Conservation (phyloP, 2,888 invertebrate species). For the Eupithecia subfuscata region DNA sequence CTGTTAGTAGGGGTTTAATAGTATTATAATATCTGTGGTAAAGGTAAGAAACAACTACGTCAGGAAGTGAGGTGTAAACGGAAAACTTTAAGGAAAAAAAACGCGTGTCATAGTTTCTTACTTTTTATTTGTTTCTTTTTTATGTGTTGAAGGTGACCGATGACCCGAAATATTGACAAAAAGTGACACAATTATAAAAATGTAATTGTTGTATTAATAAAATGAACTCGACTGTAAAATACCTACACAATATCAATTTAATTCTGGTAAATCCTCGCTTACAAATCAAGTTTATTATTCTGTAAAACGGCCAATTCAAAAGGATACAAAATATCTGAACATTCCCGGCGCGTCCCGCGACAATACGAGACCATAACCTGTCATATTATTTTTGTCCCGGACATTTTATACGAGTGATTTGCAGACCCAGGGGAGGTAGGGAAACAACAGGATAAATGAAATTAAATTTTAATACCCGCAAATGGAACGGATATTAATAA, state of each 20-base stretch:
- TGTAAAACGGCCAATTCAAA: constrained; percentile 33
- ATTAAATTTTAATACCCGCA: constrained; percentile 60
- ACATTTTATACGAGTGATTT: constrained; percentile 63
- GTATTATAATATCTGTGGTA: no score
- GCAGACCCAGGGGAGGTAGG: constrained; percentile 54
- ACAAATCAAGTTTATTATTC: constrained; percentile 40
- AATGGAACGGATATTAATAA: constrained; percentile 57
- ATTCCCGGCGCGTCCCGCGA: constrained; percentile 58
- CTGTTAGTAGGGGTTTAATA: no score
- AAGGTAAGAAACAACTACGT: not conserved
- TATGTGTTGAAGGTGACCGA: not conserved
- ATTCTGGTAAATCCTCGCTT: constrained; percentile 27
- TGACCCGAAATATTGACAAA: not conserved
- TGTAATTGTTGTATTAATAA: not conserved
- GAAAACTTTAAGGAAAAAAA: no score
- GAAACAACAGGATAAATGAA: constrained; percentile 51
- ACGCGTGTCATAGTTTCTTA: no score
- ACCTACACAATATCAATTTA: constrained; percentile 8
- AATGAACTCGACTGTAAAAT: not conserved
- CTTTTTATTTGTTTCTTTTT: no score
- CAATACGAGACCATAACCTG: constrained; percentile 59
- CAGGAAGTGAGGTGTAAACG: no score
- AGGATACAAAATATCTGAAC: constrained; percentile 50
- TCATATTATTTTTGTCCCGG: constrained; percentile 66
- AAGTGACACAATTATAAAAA: not conserved